phyloP scores from a whole-genome alignment of 2,797 vertebrate species.

The Australoheros facetus region DNA sequence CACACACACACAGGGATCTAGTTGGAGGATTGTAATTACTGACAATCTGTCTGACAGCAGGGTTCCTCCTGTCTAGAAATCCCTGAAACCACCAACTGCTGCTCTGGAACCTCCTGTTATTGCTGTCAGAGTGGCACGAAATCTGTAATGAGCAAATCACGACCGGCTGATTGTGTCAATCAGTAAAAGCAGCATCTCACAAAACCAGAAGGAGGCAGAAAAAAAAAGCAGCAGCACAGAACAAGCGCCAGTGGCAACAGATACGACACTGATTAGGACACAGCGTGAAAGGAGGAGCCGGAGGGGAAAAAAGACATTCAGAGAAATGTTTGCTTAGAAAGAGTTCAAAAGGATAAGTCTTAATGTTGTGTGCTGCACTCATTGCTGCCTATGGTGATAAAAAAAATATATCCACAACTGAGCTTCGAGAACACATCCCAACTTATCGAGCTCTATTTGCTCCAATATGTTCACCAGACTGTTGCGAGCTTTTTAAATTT shows the following conservation, averaged over 20 bases:
- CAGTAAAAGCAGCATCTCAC: not conserved
- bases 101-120: rapidly evolving
- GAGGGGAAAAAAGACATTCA: no score
- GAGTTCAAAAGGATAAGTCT: not conserved
- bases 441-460: not conserved
- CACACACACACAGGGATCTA: not conserved
- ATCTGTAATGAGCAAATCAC: not conserved
- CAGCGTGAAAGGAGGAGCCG: not conserved
- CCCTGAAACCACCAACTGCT: conserved; percentile 38
- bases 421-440: not conserved
- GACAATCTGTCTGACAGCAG: conserved; percentile 46
- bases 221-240: not conserved
- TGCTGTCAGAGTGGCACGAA: not conserved
- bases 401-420: not conserved
- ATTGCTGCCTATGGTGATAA: no score
- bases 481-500: not conserved
- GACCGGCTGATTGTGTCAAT: not conserved
- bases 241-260: not conserved
- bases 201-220: not conserved
- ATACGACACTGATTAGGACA: not conserved
- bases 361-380: not conserved
- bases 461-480: not conserved
- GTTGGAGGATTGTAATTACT: conserved; percentile 35
- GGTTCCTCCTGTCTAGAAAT: conserved; percentile 26
- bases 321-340: not conserved